Conservation (phyloP, 2,797 vertebrate genomes). For the Erethizon dorsatum region DNA sequence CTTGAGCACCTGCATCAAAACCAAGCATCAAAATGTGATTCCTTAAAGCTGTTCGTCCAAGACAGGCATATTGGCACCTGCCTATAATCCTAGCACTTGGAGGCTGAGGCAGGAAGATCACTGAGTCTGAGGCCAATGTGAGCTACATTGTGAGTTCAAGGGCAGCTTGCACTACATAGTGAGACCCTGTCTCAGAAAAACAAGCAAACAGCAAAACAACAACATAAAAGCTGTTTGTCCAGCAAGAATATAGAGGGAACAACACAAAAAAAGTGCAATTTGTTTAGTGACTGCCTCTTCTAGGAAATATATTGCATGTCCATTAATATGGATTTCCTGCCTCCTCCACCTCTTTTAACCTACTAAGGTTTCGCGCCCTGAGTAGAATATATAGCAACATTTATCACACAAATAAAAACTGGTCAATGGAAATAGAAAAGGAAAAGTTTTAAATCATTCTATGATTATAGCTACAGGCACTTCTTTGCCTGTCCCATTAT, state of each 20-base stretch:
- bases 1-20: background rate
- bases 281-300: slow-evolving; percentile 1
- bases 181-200: background rate
- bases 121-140: background rate
- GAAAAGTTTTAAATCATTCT: slow-evolving; percentile 37
- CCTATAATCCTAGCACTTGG: background rate
- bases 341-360: background rate
- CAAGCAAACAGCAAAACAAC: background rate
- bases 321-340: background rate
- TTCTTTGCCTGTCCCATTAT: slow-evolving; percentile 54
- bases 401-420: background rate
- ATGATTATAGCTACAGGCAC: slow-evolving; percentile 14
- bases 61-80: background rate
- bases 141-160: background rate
- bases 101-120: background rate
- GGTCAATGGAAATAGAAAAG: slow-evolving; percentile 7
- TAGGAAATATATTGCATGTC: background rate
- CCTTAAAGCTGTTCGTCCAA: background rate
- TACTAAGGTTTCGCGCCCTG: background rate
- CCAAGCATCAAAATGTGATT: background rate
- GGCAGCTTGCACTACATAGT: background rate
- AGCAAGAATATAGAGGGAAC: background rate
- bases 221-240: background rate
- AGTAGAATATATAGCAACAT: background rate
- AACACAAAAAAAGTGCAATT: background rate